Conservation (phyloP, 2,888 invertebrate species). For the Monoplex corrugatus region DNA sequence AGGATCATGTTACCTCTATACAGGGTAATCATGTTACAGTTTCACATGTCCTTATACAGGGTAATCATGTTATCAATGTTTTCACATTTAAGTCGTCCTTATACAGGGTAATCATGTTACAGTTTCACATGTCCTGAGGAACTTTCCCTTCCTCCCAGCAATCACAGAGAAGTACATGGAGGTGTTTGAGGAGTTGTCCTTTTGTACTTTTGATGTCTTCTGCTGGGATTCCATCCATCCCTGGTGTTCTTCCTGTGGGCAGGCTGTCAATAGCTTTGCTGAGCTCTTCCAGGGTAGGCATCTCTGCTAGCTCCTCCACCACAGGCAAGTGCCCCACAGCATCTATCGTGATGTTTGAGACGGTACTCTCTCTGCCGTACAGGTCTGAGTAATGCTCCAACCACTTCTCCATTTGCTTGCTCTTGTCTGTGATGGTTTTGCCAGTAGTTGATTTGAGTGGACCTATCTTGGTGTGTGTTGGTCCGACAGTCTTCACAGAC, state of each 20-base stretch:
- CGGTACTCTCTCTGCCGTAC: not conserved
- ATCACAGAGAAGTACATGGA: not conserved
- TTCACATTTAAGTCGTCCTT: no score
- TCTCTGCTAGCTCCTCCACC: not conserved
- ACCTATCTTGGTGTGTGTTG: not conserved
- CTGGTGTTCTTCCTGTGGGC: not conserved
- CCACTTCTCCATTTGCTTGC: no score
- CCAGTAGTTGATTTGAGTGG: not conserved
- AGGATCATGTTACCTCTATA: no score
- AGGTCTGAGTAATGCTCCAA: not conserved
- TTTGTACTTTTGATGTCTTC: not conserved
- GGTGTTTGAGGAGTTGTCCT: not conserved
- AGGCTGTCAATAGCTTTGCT: not conserved
- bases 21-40: no score
- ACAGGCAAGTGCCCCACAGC: slow-evolving; percentile 9
- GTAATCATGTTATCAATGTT: no score
- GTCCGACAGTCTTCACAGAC: slow-evolving; percentile 32
- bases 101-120: slow-evolving; percentile 55
- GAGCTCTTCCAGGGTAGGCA: not conserved
- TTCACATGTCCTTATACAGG: no score
- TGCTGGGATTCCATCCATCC: not conserved
- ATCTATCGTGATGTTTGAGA: not conserved
- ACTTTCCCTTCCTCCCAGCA: slow-evolving; percentile 47
- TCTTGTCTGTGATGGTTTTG: not conserved
- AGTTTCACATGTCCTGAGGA: slow-evolving; percentile 55